Evolutionary conservation across 2,888 invertebrate species (phyloP), one percentile per base, ranked within the genome.

Genomic region (Poecilus cupreus): DNA sequence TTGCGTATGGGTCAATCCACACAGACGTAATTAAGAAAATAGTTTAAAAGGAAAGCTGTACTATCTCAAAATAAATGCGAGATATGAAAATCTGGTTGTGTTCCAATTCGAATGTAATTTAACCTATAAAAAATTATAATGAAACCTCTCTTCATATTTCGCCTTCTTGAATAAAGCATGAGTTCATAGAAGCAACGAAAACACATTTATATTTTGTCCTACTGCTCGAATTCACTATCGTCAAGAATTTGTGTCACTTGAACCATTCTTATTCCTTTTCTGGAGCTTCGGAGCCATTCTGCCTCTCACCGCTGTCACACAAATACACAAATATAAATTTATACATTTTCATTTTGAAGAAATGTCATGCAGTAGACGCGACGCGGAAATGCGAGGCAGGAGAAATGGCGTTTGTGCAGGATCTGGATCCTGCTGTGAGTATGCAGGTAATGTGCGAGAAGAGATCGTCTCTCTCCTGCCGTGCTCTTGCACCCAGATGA

Each of bases 341-440:
- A 79, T 79, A 79, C 39, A 68, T 79, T 79, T 79, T 70, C 79
- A 79, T 79, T 79, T 70, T 79, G 68, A 79, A 79, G 79, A 79
- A 68, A 79, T 51, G 79, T 79, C 79, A 79, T 57, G 64, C 64
- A 37, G 64, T 68, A 68, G 64, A 68, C 37, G 64, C 37, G 13
- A n/a, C 1, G 18, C 16, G 64, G 64, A 68, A 68, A 68, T 68
- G 18, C 64, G 64, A 32, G 10, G 20, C 37, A 11, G 64, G n/a
- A 46, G 46, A 46, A n/a, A 13, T 13, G 20, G 24, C 60, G 22
- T 10, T 54, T n/a, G 20, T 54, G 54, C 22, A 20, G 54, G 20
- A 54, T 54, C 54, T 22, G 11, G 22, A 11, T 8, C 26, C 54
- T 54, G 54, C 24, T 54, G 75, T 37, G 18, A 51, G 51, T 76